Evolutionary conservation across 2,113 vertebrate species (phyloP).

Genomic region (Callopanchax toddi): DNA sequence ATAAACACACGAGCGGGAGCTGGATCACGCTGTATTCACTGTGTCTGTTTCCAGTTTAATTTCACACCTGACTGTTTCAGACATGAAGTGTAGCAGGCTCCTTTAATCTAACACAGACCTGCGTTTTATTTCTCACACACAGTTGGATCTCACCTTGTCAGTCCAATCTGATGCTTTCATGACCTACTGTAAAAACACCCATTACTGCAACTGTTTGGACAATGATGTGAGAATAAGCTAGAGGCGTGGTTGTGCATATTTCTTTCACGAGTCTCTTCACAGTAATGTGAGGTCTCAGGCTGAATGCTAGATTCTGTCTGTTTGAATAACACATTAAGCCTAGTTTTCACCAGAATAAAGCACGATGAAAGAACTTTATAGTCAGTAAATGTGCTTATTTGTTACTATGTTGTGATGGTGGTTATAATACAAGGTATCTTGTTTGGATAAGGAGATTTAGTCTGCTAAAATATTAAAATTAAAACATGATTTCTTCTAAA

Average conservation of each 20-base stretch:
- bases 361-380: too few species aligned
- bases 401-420: too few species aligned
- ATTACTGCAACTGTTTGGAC: constrained; percentile 34
- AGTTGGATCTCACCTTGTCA: constrained; percentile 48
- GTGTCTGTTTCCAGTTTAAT: constrained; percentile 76
- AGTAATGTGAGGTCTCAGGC: constrained; percentile 1
- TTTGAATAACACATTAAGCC: too few species aligned
- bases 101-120: constrained; percentile 52
- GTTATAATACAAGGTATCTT: too few species aligned
- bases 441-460: too few species aligned
- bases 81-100: constrained; percentile 42
- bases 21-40: constrained; percentile 48
- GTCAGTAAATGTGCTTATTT: too few species aligned
- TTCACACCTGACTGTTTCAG: constrained; percentile 77
- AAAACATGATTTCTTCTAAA: too few species aligned
- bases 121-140: constrained; percentile 38
- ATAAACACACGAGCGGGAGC: constrained; percentile 10
- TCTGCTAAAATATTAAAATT: too few species aligned
- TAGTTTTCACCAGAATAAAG: neutral
- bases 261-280: neutral
- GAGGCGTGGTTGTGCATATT: constrained; percentile 5
- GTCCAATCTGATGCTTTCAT: constrained; percentile 40
- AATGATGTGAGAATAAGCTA: constrained; percentile 10
- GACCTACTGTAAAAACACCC: constrained; percentile 34
- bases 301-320: neutral